Evolutionary conservation across 2,797 vertebrate species (phyloP), one percentile per base, ranked within the genome.

Genomic region (Pempheris klunzingeri): DNA sequence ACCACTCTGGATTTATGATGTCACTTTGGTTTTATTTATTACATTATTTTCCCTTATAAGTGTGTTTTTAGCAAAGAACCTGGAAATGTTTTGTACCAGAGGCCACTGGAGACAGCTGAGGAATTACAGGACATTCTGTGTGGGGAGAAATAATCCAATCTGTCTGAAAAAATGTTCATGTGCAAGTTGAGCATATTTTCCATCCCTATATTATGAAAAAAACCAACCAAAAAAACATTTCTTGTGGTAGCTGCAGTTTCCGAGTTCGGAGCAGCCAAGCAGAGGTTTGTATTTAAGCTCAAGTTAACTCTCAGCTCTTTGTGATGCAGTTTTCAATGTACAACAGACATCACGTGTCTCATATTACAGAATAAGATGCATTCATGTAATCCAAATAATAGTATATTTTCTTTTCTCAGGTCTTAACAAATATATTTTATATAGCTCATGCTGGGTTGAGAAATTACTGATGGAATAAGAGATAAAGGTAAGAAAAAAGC

Each of bases 1-100:
- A 93, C 62, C 76, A 86, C 73, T 90, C 71, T 86, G 86, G 70
- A 88, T 82, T 81, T 71, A 70, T 73, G 67, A 52, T 24, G 82
- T 78, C 65, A 61, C 57, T 53, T 47, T 61, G 24, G 13, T 57
- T 47, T 73, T 57, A 28, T 66, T 54, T 66, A 41, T 74, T 64
- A 3, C 3, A 39, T 47, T 67, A 26, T 53, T 73, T 63, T 71
- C 26, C 24, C 5, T 28, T 53, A 49, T 61, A 58, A 53, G 26
- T 61, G 7, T 57, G 20, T 53, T 71, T 74, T 61, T 18, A 68
- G 72, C 59, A 61, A 15, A 64, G 28, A 74, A 49, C 13, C 38
- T 77, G 15, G 30, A 78, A 68, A 64, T 36, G 43, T 55, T 68
- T 32, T 70, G n/a, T n/a, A n/a, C n/a, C 20, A 46, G 26, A 60